phyloP scores from a whole-genome alignment of 2,888 invertebrate species.

The Pediacus dermestoides region DNA sequence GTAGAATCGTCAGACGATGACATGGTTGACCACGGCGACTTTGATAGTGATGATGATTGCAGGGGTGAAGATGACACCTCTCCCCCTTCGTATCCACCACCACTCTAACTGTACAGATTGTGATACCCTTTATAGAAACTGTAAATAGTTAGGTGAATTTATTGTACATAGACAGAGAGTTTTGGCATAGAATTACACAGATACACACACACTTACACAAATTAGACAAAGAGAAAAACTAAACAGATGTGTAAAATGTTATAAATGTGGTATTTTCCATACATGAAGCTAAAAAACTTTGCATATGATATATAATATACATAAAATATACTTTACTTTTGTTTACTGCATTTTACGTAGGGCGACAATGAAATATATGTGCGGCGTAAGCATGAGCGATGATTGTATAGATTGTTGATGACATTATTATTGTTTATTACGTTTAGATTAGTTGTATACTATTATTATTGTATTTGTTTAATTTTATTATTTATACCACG shows the following conservation, averaged over 20 bases:
- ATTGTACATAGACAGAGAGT: conserved; percentile 42
- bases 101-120: conserved; percentile 45
- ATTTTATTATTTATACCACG: conserved; percentile 40
- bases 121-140: conserved; percentile 37
- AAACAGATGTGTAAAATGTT: conserved; percentile 33
- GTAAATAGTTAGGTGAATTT: conserved; percentile 44
- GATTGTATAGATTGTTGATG: conserved; percentile 44
- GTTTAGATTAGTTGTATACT: conserved; percentile 48
- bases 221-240: conserved; percentile 17
- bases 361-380: conserved; percentile 44
- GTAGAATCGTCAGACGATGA: conserved; percentile 15
- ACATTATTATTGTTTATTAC: conserved; percentile 43
- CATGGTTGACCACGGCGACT: conserved; percentile 22
- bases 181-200: conserved; percentile 22
- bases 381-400: conserved; percentile 25
- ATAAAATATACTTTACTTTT: conserved; percentile 39
- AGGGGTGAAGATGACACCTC: background rate
- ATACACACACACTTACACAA: conserved; percentile 15
- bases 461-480: conserved; percentile 39
- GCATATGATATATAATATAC: conserved; percentile 21
- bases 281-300: conserved; percentile 29
- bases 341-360: conserved; percentile 48
- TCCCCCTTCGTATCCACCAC: conserved; percentile 10
- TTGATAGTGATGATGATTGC: conserved; percentile 14
- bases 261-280: conserved; percentile 45